Base-by-base conservation (phyloP, 2,888 invertebrate genomes). In the Platypus cylindrus region DNA sequence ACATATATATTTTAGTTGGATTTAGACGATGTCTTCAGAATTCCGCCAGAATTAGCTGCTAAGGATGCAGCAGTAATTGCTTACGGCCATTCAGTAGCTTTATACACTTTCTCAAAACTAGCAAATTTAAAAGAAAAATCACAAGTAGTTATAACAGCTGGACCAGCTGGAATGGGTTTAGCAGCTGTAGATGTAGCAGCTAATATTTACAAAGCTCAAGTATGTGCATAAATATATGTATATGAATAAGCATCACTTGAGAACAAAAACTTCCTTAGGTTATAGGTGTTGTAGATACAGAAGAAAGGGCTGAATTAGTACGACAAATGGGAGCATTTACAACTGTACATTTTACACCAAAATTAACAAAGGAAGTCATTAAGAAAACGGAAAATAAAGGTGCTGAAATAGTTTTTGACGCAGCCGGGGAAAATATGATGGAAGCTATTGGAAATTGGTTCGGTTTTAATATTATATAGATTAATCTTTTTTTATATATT, bases 121-220 rank as follows among this genome's bases (percentile, higher is more conserved):
- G 69, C 69, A 7, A 43, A 43, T 22, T 20, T 55, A 25, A 54
- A 59, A 38, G 67, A 70, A 48, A 62, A 71, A 28, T 68, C 73
- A 40, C 65, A 65, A 29, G 66, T 79, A n/a, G 53, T 80, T 8
- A 66, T 79, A 22, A 71, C 77, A 26, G 73, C 75, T 20, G 75
- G 75, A 5, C 64, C 73, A 31, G 77, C 75, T 13, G 73, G 75
- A 7, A 59, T 72, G 27, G 72, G 72, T 11, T 54, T 78, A 27
- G 78, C 79, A 36, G 73, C 75, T 25, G 69, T 78, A 13, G 79
- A 80, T 59, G 63, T 80, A 27, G 78, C 78, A 25, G 68, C 73
- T 8, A 75, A 74, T 56, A 67, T 78, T 30, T 78, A 71, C 49
- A 69, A 70, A 53, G 70, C 75, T 17, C 69, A 75, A 62, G 77